These are phyloP conservation scores for Polypedilum pembai DNA, from an alignment of 1,140 invertebrate species.

Conservation along the genomic window DNA sequence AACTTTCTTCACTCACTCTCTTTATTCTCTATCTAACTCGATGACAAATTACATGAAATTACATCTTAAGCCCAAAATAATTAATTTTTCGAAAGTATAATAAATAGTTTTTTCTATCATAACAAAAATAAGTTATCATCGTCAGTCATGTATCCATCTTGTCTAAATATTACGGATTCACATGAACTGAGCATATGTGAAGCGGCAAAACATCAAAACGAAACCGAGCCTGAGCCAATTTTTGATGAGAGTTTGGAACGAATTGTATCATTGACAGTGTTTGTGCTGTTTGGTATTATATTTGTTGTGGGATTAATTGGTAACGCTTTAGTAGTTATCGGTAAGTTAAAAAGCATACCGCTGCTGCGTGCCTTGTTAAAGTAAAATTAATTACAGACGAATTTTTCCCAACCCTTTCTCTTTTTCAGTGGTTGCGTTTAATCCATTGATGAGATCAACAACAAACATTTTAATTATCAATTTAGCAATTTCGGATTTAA, in stretches of 20 bases:
- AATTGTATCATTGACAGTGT: constrained; percentile 66
- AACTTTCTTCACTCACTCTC: too few species aligned
- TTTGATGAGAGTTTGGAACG: constrained; percentile 35
- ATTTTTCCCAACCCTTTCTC: constrained; percentile 36
- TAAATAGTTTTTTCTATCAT: neutral
- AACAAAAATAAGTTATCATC: neutral
- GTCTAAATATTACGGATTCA: neutral
- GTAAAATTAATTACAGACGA: neutral
- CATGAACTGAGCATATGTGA: constrained; percentile 20
- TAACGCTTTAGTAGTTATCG: constrained; percentile 74
- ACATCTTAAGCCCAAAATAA: neutral
- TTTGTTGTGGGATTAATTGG: constrained; percentile 80
- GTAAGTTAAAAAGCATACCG: constrained; percentile 34
- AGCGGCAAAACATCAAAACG: neutral
- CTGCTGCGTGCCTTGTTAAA: neutral
- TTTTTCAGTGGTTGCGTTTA: constrained; percentile 67
- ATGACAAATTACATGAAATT: neutral
- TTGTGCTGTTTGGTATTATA: constrained; percentile 81
- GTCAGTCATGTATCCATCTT: constrained; percentile 22
- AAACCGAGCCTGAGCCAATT: neutral
- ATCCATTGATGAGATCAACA: constrained; percentile 86
- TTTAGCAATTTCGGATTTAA: constrained; percentile 78
- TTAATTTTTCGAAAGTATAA: neutral
- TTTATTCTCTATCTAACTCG: neutral
- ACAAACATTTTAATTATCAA: constrained; percentile 90